phyloP scores from a whole-genome alignment of 1,140 invertebrate genomes.

The Bombyx mandarina region DNA sequence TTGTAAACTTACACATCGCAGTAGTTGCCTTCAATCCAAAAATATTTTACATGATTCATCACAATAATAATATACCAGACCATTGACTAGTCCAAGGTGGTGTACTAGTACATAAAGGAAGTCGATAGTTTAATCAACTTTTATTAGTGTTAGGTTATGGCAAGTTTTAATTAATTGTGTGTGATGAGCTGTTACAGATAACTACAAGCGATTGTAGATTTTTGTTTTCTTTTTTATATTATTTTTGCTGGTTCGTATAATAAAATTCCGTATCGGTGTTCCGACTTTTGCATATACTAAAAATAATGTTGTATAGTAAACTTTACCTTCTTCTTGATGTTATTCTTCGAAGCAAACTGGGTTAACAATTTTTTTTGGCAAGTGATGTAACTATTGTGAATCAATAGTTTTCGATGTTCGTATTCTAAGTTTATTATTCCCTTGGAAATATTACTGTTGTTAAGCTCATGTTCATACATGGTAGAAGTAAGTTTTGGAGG shows the following conservation, averaged over 20 bases:
- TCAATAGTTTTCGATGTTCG: conserved; percentile 41
- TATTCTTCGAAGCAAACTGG: not conserved
- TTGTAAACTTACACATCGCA: too few species aligned
- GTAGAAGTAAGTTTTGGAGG: conserved; percentile 38
- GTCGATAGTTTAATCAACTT: too few species aligned
- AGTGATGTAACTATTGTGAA: conserved; percentile 48
- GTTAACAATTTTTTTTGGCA: conserved; percentile 1
- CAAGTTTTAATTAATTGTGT: too few species aligned
- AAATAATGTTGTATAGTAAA: conserved; percentile 1
- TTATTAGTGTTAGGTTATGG: too few species aligned
- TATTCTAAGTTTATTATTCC: conserved; percentile 23
- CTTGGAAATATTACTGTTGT: conserved; percentile 20
- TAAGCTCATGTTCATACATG: conserved; percentile 30
- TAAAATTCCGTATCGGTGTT: not conserved
- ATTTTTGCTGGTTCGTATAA: not conserved
- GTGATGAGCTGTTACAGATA: too few species aligned
- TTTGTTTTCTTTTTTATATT: not conserved
- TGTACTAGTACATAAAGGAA: too few species aligned
- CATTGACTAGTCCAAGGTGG: too few species aligned
- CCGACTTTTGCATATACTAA: not conserved
- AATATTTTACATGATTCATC: too few species aligned
- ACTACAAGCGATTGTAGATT: too few species aligned
- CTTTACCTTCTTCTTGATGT: conserved; percentile 4
- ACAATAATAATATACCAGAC: too few species aligned
- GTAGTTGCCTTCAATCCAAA: too few species aligned